These are phyloP conservation scores for Sinhomidia bicolor DNA, from an alignment of 2,888 invertebrate species.

Conservation along the genomic window DNA sequence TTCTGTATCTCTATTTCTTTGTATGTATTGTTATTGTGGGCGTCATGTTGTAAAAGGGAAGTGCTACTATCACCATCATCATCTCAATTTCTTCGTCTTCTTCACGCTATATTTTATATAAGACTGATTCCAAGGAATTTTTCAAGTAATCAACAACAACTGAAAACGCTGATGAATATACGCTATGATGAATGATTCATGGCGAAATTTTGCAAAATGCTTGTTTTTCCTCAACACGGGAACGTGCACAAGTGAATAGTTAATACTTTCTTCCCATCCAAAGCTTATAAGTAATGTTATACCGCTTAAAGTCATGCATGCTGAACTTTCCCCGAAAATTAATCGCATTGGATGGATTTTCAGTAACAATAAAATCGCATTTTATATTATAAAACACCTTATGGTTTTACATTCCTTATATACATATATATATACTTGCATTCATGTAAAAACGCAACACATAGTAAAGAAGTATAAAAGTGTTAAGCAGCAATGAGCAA, in stretches of 20 bases:
- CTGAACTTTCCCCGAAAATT: neutral
- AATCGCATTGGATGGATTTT: neutral
- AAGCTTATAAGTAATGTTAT: neutral
- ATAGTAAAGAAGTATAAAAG: neutral
- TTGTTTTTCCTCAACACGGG: neutral
- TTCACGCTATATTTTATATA: conserved; percentile 43
- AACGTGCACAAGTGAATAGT: neutral
- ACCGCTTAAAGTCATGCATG: neutral
- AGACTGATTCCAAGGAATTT: conserved; percentile 51
- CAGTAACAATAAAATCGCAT: neutral
- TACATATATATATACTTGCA: no score
- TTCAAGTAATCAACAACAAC: neutral
- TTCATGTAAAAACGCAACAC: neutral
- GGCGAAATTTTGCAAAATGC: neutral
- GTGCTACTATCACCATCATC: conserved; percentile 11
- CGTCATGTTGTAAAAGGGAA: conserved; percentile 55
- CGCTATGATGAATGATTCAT: neutral
- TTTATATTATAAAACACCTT: neutral
- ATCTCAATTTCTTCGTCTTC: conserved; percentile 9
- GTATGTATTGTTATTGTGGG: conserved; percentile 21
- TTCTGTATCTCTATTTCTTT: neutral
- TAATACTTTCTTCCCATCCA: neutral
- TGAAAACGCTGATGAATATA: neutral
- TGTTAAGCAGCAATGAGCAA: neutral
- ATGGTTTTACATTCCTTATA: neutral